Conservation (phyloP, 2,113 vertebrate species). For the Mungos mungo region DNA sequence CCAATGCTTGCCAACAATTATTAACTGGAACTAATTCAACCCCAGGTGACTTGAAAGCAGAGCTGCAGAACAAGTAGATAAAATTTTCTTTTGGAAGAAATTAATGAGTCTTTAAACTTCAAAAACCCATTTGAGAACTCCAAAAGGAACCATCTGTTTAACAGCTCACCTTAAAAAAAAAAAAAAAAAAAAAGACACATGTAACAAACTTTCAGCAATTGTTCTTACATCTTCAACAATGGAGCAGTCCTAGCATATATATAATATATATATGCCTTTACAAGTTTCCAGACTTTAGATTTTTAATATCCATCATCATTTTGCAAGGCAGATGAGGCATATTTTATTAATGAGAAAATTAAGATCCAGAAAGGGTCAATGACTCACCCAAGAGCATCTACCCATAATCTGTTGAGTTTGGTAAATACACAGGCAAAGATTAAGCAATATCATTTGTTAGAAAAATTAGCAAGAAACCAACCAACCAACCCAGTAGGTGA, state of each 20-base stretch:
- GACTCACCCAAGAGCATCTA: neutral
- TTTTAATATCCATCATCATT: neutral
- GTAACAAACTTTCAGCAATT: neutral
- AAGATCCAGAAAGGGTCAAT: neutral
- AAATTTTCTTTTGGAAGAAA: conserved; percentile 70
- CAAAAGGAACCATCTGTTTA: conserved; percentile 22
- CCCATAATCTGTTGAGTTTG: neutral
- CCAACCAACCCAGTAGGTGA: neutral
- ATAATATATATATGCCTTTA: neutral
- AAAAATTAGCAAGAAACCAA: conserved; percentile 15
- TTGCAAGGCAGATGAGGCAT: neutral
- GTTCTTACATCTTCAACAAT: neutral
- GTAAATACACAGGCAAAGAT: neutral
- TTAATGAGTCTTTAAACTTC: conserved; percentile 66
- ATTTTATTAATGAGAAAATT: neutral
- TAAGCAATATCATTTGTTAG: neutral
- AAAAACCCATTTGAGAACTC: conserved; percentile 15
- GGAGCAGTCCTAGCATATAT: neutral
- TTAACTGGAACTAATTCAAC: conserved; percentile 73
- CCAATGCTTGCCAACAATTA: conserved; percentile 72
- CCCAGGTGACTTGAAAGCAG: conserved; percentile 72
- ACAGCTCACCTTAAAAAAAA: neutral
- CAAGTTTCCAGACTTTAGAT: neutral
- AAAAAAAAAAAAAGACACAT: neutral
- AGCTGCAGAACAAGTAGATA: conserved; percentile 34